Percentiles rank a stretch among this genome's conserved stretches.
Conservation (phyloP, 2,797 vertebrate species). For the Botia almorhae region DNA sequence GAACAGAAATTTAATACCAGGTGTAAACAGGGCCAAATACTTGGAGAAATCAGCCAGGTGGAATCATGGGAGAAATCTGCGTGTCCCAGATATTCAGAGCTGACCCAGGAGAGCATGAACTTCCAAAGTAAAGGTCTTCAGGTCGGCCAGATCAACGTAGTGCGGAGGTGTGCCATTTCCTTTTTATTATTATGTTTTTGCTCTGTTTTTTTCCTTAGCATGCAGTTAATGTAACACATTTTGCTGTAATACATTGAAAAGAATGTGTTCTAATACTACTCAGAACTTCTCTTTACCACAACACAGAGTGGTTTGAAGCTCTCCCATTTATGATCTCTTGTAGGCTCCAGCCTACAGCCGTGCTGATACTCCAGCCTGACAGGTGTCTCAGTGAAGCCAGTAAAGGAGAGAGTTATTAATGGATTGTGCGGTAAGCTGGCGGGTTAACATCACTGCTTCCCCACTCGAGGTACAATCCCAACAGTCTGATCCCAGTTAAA, state of each 20-base stretch:
- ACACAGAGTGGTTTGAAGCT: neutral
- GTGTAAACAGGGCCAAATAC: slow-evolving; percentile 5
- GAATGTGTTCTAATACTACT: neutral
- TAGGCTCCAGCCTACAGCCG: neutral
- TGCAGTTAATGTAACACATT: neutral
- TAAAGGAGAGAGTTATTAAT: slow-evolving; percentile 41
- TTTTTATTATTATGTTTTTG: slow-evolving; percentile 16
- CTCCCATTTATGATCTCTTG: neutral
- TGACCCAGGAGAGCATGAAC: slow-evolving; percentile 12
- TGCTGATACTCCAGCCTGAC: neutral
- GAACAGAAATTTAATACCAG: neutral
- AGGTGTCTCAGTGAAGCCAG: slow-evolving; percentile 27
- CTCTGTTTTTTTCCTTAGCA: neutral
- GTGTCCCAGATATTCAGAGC: slow-evolving; percentile 27
- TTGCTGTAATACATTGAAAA: neutral
- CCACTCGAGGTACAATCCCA: slow-evolving; percentile 26
- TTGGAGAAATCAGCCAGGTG: neutral
- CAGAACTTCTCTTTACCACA: neutral
- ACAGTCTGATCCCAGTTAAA: slow-evolving; percentile 37
- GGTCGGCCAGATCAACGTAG: slow-evolving; percentile 34
- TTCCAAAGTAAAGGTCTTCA: slow-evolving; percentile 31
- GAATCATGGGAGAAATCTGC: slow-evolving; percentile 7
- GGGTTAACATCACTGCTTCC: slow-evolving; percentile 28
- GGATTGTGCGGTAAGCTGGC: slow-evolving; percentile 33
- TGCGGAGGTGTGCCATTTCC: slow-evolving; percentile 32